Percentiles rank a stretch among this genome's conserved stretches.
These are phyloP conservation scores for Mactra quadrangularis DNA, from an alignment of 1,140 invertebrate species.

Conservation along the genomic window DNA sequence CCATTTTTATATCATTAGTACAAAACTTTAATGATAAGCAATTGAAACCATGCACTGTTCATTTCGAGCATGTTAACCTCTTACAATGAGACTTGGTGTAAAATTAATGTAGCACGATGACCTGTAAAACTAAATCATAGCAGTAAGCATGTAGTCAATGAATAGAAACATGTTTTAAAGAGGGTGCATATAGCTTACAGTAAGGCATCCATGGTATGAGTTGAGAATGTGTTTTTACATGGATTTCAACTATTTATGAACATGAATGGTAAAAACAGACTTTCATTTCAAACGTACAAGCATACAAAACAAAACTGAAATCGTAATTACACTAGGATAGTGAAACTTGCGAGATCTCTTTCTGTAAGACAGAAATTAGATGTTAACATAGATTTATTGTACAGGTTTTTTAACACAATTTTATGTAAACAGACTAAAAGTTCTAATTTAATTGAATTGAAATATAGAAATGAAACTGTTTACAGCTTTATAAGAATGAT, in stretches of 20 bases:
- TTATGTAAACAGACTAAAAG: too few relatives aligned
- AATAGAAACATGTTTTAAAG: neutral
- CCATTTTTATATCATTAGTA: conserved; percentile 47
- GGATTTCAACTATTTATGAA: conserved; percentile 30
- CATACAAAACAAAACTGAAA: too few relatives aligned
- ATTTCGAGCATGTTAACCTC: conserved; percentile 24
- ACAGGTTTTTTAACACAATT: too few relatives aligned
- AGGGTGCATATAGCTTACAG: neutral
- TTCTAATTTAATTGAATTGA: too few relatives aligned
- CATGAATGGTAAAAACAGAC: neutral
- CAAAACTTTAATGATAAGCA: conserved; percentile 1
- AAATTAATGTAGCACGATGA: conserved; percentile 38
- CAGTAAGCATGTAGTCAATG: conserved; percentile 17
- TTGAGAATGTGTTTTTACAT: conserved; percentile 12
- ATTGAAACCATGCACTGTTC: conserved; percentile 13
- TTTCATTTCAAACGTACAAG: too few relatives aligned
- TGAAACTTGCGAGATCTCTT: too few relatives aligned
- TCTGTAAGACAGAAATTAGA: too few relatives aligned
- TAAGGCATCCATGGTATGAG: too few relatives aligned
- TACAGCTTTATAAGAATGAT: too few relatives aligned
- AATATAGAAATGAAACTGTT: too few relatives aligned
- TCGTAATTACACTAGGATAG: too few relatives aligned
- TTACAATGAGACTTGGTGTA: conserved; percentile 40
- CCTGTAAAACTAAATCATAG: conserved; percentile 28
- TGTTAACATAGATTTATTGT: too few relatives aligned